Conservation (phyloP, 2,797 vertebrate species). For the Eremophila alpestris region DNA sequence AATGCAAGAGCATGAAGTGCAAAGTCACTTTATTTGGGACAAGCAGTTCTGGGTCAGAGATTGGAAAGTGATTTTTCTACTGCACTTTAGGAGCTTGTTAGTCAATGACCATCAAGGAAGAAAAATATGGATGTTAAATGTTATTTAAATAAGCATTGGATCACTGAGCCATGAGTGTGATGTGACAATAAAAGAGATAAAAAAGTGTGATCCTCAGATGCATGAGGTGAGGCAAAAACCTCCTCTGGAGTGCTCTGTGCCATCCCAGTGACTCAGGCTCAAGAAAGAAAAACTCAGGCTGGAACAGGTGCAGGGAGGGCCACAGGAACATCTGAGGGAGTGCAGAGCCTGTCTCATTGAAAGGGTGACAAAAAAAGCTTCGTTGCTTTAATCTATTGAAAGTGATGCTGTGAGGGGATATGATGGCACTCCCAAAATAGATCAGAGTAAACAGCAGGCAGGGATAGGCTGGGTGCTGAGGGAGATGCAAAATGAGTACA, state of each 20-base stretch:
- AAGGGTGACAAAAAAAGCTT: constrained; percentile 35
- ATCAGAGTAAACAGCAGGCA: constrained; percentile 24
- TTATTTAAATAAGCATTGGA: not conserved
- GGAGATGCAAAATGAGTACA: not conserved
- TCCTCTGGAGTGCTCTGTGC: not conserved
- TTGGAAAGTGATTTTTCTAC: not conserved
- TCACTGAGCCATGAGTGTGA: not conserved
- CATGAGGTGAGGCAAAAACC: not conserved
- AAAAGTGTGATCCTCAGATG: not conserved
- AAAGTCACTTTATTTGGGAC: not conserved
- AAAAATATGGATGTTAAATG: not conserved
- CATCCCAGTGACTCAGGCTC: not conserved
- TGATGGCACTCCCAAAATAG: constrained; percentile 40
- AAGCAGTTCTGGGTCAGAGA: not conserved
- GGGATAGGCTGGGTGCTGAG: not conserved
- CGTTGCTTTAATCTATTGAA: constrained; percentile 30
- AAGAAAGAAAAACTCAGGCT: not conserved
- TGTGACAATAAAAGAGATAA: not conserved
- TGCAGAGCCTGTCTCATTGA: not conserved
- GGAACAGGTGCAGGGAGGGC: constrained; percentile 26
- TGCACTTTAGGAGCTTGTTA: not conserved
- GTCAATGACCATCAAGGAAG: not conserved
- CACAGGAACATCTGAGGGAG: constrained; percentile 2
- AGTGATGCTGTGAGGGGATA: constrained; percentile 3
- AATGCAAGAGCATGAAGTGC: not conserved